A percentile compares a stretch with the other conserved stretches of the same genome.
These are phyloP conservation scores for Esox niger DNA, from an alignment of 2,113 vertebrate genomes.

Conservation along the genomic window DNA sequence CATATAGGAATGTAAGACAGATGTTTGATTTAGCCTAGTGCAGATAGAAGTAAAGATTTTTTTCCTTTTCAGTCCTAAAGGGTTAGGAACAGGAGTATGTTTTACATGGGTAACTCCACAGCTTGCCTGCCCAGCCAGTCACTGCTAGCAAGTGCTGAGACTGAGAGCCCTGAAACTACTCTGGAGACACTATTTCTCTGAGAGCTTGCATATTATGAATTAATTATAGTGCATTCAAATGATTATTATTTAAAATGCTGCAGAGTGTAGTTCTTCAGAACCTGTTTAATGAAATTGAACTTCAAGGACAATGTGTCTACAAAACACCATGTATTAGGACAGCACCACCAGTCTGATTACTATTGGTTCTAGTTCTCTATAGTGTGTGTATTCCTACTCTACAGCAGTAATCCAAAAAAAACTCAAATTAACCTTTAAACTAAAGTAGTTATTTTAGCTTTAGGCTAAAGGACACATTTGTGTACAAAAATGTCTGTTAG, in stretches of 20 bases:
- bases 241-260: constrained; percentile 28
- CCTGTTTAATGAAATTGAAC: constrained; percentile 31
- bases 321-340: constrained; percentile 16
- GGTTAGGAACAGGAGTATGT: constrained; percentile 2
- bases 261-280: constrained; percentile 12
- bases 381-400: no score
- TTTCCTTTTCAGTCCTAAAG: neutral
- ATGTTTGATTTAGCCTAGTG: constrained; percentile 21
- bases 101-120: constrained; percentile 21
- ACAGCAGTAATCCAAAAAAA: no score
- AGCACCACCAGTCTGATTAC: neutral
- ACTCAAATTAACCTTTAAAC: neutral
- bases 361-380: no score
- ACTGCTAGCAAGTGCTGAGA: constrained; percentile 11
- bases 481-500: neutral
- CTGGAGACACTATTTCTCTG: constrained; percentile 29
- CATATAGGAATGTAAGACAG: constrained; percentile 28
- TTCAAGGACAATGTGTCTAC: constrained; percentile 27
- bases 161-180: constrained; percentile 28
- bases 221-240: constrained; percentile 48
- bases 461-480: constrained; percentile 5
- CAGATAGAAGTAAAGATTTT: neutral
- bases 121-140: constrained; percentile 27
- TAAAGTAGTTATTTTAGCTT: neutral
- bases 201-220: constrained; percentile 37